Base-by-base conservation (phyloP, 2,888 invertebrate species). In the Macaria notata region DNA sequence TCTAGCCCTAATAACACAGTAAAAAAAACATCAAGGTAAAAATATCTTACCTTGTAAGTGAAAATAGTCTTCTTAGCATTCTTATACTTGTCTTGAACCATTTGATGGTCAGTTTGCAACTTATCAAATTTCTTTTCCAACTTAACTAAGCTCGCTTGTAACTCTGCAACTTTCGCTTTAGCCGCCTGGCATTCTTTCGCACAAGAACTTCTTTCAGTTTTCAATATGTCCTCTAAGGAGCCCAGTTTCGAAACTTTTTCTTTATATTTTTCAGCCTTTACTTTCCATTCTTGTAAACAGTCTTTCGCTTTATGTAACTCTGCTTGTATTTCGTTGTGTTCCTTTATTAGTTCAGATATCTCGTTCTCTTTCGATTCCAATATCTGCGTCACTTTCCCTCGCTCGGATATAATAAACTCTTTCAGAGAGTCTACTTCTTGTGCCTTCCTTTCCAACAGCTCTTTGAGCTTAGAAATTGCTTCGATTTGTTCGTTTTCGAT, bases 31-130 rank as follows among this genome's bases (percentile, higher is more conserved):
- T 19, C 19, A 1, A 19, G 19, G 19, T 19, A 19, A 19, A 19
- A 19, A 19, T 1, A 19, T 1, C 61, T 51, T 70, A 93, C 93
- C 91, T 94, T 94, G 72, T 94, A 94, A 72, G 94, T 94, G 31
- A 83, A 83, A 36, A 93, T 93, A 36, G 93, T 94, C 70, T 93
- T 93, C 76, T 94, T 94, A 3, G 93, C 93, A 54, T 92, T 93
- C 68, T 92, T 93, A 71, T 94, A 94, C 69, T 94, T 94, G 7
- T 92, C 92, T 53, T 93, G 93, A 31, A 94, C 61, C 6, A 79
- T 73, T 30, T 90, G 83, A 52, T 93, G 78, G 47, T 94, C 93
- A 0, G 76, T 65, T 43, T 87, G 82, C 41, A 88, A 42, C 30
- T 78, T 81, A 3, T 79, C 79, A 62, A 78, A 82, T 39, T 77